Evolutionary conservation across 2,113 vertebrate species (phyloP), one percentile per base, ranked within the genome.

Genomic region (Neoarius graeffei): DNA sequence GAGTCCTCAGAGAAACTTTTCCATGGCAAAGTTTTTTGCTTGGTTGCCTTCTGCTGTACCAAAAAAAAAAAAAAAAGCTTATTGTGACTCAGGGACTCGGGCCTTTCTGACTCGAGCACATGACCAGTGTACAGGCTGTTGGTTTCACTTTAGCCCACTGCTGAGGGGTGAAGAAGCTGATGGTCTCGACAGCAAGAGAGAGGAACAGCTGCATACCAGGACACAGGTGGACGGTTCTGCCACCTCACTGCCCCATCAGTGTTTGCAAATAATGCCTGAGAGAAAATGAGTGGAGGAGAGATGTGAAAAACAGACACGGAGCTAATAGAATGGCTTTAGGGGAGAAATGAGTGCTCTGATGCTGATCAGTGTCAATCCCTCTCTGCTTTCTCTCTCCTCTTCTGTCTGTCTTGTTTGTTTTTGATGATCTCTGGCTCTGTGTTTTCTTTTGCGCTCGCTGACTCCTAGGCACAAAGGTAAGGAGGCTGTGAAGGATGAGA

Each of bases 401-500:
- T 79, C 77, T 83, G 17, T 52, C 50, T 83, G 17, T 50, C 4
- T 48, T 17, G 19, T 20, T 60, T 4, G 6, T 80, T 57, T 9
- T 59, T 56, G 9, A 59, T 52, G 10, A 15, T 15, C n/a, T 66
- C 30, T 62, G 13, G 6, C 50, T 57, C 54, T 64, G 19, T 11
- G 42, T 50, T 15, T n/a, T 35, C 35, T 35, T 19, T 83, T 27
- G 9, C 48, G 7, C 62, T 62, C 50, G 25, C 13, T 35, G n/a
- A 69, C 54, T 84, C 54, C 56, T 73, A 86, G 66, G 79, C 60
- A 19, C 60, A 59, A 83, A 76, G 84, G 83, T 89, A 77, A 83
- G 66, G 82, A 85, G 83, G 84, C 62, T 77, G 56, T 91, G 88
- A 89, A 76, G 85, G 71, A 88, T 87, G 88, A 71, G 60, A 85